phyloP scores from a whole-genome alignment of 2,888 invertebrate genomes.

The Eristalis intricaria region DNA sequence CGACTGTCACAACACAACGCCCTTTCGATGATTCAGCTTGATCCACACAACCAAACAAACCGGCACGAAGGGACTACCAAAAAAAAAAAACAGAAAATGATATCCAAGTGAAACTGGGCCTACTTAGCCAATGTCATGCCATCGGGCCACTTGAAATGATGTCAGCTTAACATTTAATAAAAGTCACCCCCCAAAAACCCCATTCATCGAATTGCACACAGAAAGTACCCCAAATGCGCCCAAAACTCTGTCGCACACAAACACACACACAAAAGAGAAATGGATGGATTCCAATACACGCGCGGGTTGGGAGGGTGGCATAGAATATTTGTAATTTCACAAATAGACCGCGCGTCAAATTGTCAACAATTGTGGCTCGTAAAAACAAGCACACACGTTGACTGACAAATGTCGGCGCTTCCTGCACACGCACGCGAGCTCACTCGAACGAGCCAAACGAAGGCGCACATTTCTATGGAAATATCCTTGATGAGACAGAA shows the following conservation, averaged over 20 bases:
- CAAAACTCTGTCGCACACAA: not conserved
- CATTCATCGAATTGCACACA: conserved; percentile 16
- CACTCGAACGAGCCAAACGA: not conserved
- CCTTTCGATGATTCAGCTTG: conserved; percentile 24
- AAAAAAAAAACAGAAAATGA: not conserved
- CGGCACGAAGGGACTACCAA: not conserved
- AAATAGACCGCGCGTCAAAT: conserved; percentile 47
- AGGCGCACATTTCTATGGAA: conserved; percentile 67
- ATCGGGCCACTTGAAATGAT: conserved; percentile 42
- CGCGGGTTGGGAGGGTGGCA: not conserved
- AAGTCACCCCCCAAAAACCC: not conserved
- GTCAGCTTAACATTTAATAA: conserved; percentile 43
- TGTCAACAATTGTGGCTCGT: conserved; percentile 53
- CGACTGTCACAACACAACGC: conserved; percentile 8
- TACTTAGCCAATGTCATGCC: conserved; percentile 24
- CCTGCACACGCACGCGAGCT: conserved; percentile 20
- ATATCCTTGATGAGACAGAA: conserved; percentile 65
- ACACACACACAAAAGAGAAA: not conserved
- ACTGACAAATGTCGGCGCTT: conserved; percentile 46
- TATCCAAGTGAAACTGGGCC: not conserved
- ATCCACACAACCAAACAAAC: not conserved
- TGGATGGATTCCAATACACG: too few relatives aligned
- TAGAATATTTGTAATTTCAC: conserved; percentile 5
- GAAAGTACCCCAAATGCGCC: not conserved
- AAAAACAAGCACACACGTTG: conserved; percentile 35